Percentiles rank a stretch among this genome's conserved stretches.
Conservation (phyloP, 1,140 invertebrate genomes). For the Dinothrombium tinctorium region DNA sequence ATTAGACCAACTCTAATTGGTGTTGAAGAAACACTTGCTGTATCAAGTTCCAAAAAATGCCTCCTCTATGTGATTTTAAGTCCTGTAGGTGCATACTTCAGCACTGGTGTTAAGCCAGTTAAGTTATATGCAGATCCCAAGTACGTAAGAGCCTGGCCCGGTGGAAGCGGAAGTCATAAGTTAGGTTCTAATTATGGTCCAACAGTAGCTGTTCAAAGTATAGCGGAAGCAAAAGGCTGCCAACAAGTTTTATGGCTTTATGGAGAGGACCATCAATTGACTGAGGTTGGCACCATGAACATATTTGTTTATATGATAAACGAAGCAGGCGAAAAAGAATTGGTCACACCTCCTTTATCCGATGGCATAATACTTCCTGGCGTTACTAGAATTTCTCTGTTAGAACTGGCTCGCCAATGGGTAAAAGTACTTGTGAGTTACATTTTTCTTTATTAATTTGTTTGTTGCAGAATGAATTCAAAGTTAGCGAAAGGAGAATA, state of each 20-base stretch:
- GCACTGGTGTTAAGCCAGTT: constrained; percentile 43
- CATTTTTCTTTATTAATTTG: constrained; percentile 9
- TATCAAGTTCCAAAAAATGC: constrained; percentile 53
- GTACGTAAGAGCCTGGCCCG: constrained; percentile 74
- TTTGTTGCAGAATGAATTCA: constrained; percentile 38
- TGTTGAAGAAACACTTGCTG: constrained; percentile 81
- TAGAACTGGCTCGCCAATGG: constrained; percentile 22
- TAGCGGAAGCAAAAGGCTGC: constrained; percentile 49
- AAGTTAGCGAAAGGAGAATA: constrained; percentile 53
- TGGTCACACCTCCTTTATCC: constrained; percentile 67
- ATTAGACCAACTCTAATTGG: constrained; percentile 88
- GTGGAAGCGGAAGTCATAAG: constrained; percentile 78
- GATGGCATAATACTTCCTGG: constrained; percentile 21
- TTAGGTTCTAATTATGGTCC: constrained; percentile 57
- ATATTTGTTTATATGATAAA: constrained; percentile 74
- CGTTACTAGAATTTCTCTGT: constrained; percentile 25
- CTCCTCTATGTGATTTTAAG: constrained; percentile 72
- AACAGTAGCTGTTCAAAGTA: constrained; percentile 31
- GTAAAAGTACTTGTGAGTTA: constrained; percentile 1
- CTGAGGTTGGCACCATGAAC: constrained; percentile 98
- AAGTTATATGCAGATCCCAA: constrained; percentile 51
- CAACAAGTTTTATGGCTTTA: constrained; percentile 96
- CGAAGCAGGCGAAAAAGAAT: constrained; percentile 78
- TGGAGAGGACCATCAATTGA: constrained; percentile 75
- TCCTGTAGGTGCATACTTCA: constrained; percentile 79